phyloP scores from a whole-genome alignment of 2,113 vertebrate genomes.

The Ceratotherium simum region DNA sequence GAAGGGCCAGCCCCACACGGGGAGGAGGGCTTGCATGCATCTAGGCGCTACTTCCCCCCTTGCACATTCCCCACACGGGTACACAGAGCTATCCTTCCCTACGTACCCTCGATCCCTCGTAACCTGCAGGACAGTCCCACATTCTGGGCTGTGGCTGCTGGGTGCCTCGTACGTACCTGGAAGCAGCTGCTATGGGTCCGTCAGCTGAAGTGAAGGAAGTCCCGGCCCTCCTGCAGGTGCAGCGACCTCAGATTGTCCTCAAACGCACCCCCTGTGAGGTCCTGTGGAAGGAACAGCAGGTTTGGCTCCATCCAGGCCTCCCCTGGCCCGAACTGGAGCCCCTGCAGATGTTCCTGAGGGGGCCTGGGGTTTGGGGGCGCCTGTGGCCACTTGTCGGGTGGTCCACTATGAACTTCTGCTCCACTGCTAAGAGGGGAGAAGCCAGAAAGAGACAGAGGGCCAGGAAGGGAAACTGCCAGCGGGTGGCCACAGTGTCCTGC shows the following conservation, averaged over 20 bases:
- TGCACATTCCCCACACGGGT: no score
- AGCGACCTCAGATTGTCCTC: conserved; percentile 92
- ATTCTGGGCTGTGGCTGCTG: neutral
- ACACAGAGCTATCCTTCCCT: no score
- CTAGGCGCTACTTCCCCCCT: rapidly evolving
- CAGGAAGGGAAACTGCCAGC: rapidly evolving
- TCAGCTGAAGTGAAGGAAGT: conserved; percentile 91
- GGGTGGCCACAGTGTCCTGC: rapidly evolving
- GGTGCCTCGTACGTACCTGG: neutral
- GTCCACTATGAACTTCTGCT: neutral
- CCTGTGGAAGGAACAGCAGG: conserved; percentile 82
- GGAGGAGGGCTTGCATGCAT: neutral
- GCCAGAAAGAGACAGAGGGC: neutral
- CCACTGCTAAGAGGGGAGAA: neutral
- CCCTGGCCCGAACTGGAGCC: rapidly evolving
- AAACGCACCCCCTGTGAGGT: conserved; percentile 94
- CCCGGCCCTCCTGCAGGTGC: conserved; percentile 90
- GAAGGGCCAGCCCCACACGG: neutral
- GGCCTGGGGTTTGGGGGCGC: no score
- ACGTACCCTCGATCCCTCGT: neutral
- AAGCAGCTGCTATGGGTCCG: rapidly evolving
- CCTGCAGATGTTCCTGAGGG: neutral
- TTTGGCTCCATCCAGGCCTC: neutral
- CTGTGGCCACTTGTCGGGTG: neutral
- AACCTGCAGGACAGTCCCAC: neutral